Percentiles rank a stretch among this genome's conserved stretches.
phyloP scores from a whole-genome alignment of 2,113 vertebrate species.

The Daphoenositta chrysoptera region DNA sequence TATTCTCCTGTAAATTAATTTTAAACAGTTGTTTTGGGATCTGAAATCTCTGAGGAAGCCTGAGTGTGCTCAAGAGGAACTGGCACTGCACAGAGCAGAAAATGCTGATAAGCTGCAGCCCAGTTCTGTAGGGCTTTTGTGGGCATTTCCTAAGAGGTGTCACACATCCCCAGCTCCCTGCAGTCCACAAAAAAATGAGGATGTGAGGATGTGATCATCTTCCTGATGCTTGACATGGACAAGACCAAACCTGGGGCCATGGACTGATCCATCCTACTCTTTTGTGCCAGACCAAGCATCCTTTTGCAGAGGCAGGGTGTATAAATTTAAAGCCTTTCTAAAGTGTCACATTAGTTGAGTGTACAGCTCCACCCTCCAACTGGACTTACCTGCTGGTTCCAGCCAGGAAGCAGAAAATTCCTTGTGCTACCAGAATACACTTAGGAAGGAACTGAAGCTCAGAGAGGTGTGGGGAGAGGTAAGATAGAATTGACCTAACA shows the following conservation, averaged over 20 bases:
- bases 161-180: background rate
- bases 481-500: background rate
- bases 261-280: background rate
- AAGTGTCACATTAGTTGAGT: background rate
- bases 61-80: background rate
- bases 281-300: background rate
- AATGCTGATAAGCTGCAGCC: background rate
- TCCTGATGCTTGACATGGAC: background rate
- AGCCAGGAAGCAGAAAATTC: background rate
- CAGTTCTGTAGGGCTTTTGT: background rate
- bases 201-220: background rate
- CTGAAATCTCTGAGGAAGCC: background rate
- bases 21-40: background rate
- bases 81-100: background rate
- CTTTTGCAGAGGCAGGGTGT: background rate
- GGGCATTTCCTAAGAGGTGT: background rate
- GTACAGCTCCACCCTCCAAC: background rate
- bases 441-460: background rate
- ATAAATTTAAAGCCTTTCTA: background rate
- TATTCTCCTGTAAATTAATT: background rate
- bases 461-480: background rate
- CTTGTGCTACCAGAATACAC: background rate
- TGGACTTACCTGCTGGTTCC: background rate
- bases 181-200: background rate
- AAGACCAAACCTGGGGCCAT: background rate